Evolutionary conservation across 2,888 invertebrate species (phyloP).

Genomic region (Prionchulus punctatus): DNA sequence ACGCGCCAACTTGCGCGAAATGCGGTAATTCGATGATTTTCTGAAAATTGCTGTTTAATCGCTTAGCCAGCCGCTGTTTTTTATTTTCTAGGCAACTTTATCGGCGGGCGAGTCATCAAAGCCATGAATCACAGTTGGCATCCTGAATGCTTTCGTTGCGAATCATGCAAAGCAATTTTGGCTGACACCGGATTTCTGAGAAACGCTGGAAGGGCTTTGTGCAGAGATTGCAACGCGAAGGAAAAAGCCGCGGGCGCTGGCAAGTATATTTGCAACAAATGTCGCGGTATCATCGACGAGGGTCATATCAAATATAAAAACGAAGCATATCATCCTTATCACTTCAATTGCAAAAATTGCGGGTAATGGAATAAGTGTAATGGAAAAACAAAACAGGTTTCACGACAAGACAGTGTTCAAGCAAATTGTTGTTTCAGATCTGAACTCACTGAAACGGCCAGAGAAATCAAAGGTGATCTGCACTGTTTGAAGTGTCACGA

Average conservation of each 20-base stretch:
- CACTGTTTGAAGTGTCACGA: constrained; percentile 96
- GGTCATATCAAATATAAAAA: constrained; percentile 46
- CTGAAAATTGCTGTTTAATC: neutral
- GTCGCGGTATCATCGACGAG: constrained; percentile 53
- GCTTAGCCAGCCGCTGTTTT: constrained; percentile 13
- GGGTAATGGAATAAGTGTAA: constrained; percentile 26
- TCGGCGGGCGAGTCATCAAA: constrained; percentile 95
- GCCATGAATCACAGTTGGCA: constrained; percentile 99
- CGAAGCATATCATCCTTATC: constrained; percentile 97
- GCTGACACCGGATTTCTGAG: constrained; percentile 89
- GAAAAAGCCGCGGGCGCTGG: constrained; percentile 86
- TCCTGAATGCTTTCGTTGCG: constrained; percentile 89
- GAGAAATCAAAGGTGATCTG: constrained; percentile 85
- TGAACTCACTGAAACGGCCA: constrained; percentile 82
- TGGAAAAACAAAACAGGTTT: constrained; percentile 2
- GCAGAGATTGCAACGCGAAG: constrained; percentile 86
- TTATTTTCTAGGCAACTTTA: constrained; percentile 84
- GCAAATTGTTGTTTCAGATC: constrained; percentile 49
- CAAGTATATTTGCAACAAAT: constrained; percentile 92
- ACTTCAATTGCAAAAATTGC: constrained; percentile 75
- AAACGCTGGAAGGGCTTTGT: constrained; percentile 55
- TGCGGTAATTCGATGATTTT: constrained; percentile 52
- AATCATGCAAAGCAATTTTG: constrained; percentile 71
- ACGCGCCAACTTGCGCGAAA: constrained; percentile 65
- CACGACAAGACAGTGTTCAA: neutral